Conservation (phyloP, 2,888 invertebrate species). For the Mactromeris polynyma region DNA sequence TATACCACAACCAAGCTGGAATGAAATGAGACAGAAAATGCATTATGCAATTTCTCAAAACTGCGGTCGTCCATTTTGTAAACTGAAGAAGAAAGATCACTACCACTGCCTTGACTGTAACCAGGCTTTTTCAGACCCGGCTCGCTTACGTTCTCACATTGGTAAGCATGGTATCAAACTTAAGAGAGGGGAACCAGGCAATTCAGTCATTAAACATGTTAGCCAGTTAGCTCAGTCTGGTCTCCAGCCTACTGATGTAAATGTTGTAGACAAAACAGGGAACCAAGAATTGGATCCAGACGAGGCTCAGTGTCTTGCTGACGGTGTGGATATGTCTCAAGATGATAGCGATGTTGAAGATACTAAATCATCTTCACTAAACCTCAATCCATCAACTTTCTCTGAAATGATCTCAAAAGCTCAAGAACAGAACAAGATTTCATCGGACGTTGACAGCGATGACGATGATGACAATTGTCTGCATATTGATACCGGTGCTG, state of each 20-base stretch:
- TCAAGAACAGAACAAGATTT: conserved; percentile 69
- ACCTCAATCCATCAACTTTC: conserved; percentile 79
- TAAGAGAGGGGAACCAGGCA: conserved; percentile 60
- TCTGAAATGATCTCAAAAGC: conserved; percentile 79
- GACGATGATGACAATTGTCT: conserved; percentile 58
- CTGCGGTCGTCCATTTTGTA: conserved; percentile 93
- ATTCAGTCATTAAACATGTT: conserved; percentile 34
- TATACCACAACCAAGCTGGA: conserved; percentile 78
- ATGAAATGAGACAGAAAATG: conserved; percentile 80
- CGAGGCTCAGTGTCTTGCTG: conserved; percentile 61
- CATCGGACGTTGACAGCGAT: conserved; percentile 33
- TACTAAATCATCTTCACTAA: conserved; percentile 77
- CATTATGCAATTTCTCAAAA: conserved; percentile 82
- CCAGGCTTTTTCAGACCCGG: conserved; percentile 93
- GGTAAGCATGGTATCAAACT: conserved; percentile 89
- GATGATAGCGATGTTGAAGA: conserved; percentile 60
- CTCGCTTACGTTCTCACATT: conserved; percentile 91
- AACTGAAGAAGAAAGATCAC: conserved; percentile 92
- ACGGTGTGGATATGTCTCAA: conserved; percentile 34
- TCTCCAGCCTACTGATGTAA: not conserved
- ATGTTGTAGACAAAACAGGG: not conserved
- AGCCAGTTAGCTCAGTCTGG: not conserved
- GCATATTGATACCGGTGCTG: conserved; percentile 42
- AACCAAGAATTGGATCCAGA: conserved; percentile 53
- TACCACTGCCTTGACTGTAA: conserved; percentile 94